Conservation (phyloP, 2,888 invertebrate species). For the Lordiphosa fenestrarum region DNA sequence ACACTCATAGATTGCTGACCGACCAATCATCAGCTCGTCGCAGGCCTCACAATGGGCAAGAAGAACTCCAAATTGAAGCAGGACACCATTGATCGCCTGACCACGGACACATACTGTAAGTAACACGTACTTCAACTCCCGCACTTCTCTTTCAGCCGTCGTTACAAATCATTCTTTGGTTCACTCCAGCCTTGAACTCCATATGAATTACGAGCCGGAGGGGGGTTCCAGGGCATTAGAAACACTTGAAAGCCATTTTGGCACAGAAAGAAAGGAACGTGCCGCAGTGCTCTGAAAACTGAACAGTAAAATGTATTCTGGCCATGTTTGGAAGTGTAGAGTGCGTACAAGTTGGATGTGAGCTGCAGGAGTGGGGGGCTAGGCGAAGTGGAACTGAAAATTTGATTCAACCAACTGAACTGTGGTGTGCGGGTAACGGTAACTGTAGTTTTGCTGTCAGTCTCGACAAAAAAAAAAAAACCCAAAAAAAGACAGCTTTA, state of each 20-base stretch:
- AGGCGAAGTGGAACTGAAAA: too few species aligned
- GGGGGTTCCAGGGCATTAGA: conserved; percentile 34
- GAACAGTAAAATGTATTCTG: conserved; percentile 4
- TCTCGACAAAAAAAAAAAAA: too few species aligned
- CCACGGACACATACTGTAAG: conserved; percentile 97
- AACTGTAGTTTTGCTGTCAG: too few species aligned
- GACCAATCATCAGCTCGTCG: not conserved
- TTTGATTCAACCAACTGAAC: too few species aligned
- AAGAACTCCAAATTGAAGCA: conserved; percentile 97
- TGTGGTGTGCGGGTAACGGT: too few species aligned
- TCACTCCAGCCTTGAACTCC: conserved; percentile 58
- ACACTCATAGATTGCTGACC: too few species aligned
- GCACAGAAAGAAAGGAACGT: conserved; percentile 30
- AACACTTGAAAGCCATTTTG: conserved; percentile 64
- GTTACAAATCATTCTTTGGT: conserved; percentile 21
- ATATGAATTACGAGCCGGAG: conserved; percentile 41
- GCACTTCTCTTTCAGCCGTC: too few species aligned
- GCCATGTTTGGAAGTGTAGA: conserved; percentile 1
- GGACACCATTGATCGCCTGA: conserved; percentile 95
- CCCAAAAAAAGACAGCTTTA: too few species aligned
- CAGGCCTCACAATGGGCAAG: conserved; percentile 89
- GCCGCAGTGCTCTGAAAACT: conserved; percentile 3
- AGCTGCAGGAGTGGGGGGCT: too few species aligned
- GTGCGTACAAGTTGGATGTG: conserved; percentile 1
- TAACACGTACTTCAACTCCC: conserved; percentile 60